Percentiles rank a stretch among this genome's conserved stretches.
These are phyloP conservation scores for Megaceryle torquata DNA, from an alignment of 2,113 vertebrate species.

Conservation along the genomic window DNA sequence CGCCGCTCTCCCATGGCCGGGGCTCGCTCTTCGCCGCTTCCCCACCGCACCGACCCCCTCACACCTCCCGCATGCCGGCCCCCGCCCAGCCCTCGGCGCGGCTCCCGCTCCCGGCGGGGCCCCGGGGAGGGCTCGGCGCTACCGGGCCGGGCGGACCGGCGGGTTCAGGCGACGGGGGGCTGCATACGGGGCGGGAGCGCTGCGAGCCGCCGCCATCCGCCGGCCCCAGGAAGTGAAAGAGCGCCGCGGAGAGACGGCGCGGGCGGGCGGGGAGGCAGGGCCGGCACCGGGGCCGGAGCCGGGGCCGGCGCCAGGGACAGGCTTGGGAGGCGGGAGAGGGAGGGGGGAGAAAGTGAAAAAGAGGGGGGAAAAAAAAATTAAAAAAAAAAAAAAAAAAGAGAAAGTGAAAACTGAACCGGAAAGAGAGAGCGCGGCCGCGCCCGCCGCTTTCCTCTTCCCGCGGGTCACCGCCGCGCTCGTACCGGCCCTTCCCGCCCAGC, in stretches of 20 bases:
- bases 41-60: neutral
- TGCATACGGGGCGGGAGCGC: neutral
- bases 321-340: too few relatives aligned
- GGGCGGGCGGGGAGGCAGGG: neutral
- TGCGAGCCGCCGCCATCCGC: neutral
- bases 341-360: neutral
- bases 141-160: neutral
- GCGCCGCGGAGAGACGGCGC: neutral
- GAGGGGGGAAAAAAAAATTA: too few relatives aligned
- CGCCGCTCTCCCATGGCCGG: neutral
- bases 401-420: constrained; percentile 59
- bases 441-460: constrained; percentile 21
- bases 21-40: neutral
- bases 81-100: neutral
- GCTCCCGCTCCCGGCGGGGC: neutral
- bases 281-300: neutral
- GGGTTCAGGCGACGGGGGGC: neutral
- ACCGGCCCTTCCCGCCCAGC: neutral
- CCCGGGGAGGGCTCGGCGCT: neutral
- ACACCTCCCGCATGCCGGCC: neutral
- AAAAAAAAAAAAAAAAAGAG: neutral
- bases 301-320: neutral
- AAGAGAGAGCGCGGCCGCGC: neutral
- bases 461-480: neutral
- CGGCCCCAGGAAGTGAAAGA: neutral